Percentiles rank a stretch among this genome's conserved stretches.
Conservation (phyloP, 2,797 vertebrate species). For the Pipistrellus kuhlii region DNA sequence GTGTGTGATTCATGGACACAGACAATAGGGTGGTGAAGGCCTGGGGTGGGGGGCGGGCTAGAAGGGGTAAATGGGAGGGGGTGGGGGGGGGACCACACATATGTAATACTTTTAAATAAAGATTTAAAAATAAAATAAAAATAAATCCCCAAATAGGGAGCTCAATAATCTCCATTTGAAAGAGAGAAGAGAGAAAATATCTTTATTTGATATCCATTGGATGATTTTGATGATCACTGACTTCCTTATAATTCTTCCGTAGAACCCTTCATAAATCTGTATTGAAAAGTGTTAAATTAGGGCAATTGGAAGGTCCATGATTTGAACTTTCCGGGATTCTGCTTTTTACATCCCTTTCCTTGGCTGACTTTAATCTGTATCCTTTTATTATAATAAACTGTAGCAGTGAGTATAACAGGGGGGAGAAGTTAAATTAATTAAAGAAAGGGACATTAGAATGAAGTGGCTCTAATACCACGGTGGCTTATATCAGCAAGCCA, state of each 20-base stretch:
- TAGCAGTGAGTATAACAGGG: background rate
- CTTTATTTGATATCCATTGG: background rate
- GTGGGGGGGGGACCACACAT: too few species aligned
- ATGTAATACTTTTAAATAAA: too few species aligned
- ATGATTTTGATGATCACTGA: background rate
- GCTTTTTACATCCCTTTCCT: background rate
- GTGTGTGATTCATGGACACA: too few species aligned
- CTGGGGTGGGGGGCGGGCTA: too few species aligned
- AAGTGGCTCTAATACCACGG: background rate
- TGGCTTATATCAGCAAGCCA: background rate
- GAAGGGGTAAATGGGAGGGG: too few species aligned
- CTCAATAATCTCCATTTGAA: background rate
- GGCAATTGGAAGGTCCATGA: background rate
- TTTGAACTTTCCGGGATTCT: background rate
- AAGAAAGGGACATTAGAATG: background rate
- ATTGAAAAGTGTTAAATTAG: background rate
- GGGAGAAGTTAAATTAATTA: background rate
- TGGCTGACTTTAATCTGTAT: background rate
- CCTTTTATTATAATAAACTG: background rate
- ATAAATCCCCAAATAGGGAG: background rate
- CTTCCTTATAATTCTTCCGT: background rate
- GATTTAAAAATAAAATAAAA: too few species aligned
- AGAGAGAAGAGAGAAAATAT: too few species aligned
- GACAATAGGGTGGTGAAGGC: too few species aligned
- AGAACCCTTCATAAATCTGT: background rate